Percentiles rank a stretch among this genome's conserved stretches.
Conservation (phyloP, 2,113 vertebrate species). For the Arizona elegans region DNA sequence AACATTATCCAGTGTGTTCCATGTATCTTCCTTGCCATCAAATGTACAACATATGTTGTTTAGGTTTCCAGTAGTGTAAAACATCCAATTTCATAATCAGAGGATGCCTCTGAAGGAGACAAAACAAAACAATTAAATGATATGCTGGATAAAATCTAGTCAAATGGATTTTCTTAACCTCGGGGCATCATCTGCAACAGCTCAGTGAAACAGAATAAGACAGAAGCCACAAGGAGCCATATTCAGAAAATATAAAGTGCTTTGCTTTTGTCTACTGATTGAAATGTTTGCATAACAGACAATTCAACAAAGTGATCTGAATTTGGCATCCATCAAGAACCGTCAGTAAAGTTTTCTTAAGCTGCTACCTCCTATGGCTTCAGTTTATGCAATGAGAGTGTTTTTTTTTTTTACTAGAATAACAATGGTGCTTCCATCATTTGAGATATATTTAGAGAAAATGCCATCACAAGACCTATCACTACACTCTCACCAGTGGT, state of each 20-base stretch:
- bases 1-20: not conserved
- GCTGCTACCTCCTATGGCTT: not conserved
- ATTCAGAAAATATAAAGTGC: not conserved
- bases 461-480: not conserved
- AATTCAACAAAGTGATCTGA: not conserved
- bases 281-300: not conserved
- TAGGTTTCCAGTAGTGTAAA: not conserved
- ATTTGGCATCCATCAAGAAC: not conserved
- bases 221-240: not conserved
- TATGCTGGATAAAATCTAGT: constrained; percentile 27
- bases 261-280: not conserved
- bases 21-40: not conserved
- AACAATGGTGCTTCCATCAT: not conserved
- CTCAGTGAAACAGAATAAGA: not conserved
- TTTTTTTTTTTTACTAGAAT: not conserved
- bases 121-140: constrained; percentile 16
- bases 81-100: not conserved
- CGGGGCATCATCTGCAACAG: constrained; percentile 22
- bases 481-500: no score
- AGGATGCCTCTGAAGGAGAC: not conserved
- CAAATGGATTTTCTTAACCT: constrained; percentile 50
- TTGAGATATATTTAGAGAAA: not conserved
- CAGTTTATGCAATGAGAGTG: not conserved
- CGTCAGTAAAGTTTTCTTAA: not conserved
- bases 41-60: not conserved